Evolutionary conservation across 2,797 vertebrate genomes (phyloP), one percentile per base, ranked within the genome.

Genomic region (Hoplostethus mediterraneus): DNA sequence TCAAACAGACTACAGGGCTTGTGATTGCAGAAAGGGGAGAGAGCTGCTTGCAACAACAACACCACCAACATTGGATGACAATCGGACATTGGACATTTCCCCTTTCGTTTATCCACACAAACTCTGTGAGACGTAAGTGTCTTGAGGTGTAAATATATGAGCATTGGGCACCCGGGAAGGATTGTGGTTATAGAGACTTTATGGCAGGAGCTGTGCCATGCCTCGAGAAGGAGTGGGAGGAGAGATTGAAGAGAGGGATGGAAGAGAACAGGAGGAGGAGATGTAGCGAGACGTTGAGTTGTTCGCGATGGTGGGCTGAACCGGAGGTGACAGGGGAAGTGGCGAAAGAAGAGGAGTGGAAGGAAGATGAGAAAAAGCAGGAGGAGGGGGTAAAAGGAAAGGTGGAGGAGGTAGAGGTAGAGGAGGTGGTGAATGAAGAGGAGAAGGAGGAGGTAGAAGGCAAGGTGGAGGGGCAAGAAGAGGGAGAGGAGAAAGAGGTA

Each of bases 151-250:
- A 31, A 17, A 36, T 16, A 44, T 10, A 0, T 2, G 42, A 57
- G 45, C 40, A 31, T 21, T 21, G 21, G 21, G 21, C 21, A 21
- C 21, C 21, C 21, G 21, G 21, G 21, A 21, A 21, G 21, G 21
- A 21, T 13, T 38, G 25, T 14, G 47, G 52, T 13, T 30, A 45
- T 17, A 72, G 2, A 6, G 47, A 54, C 11, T 67, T 38, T 6
- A 84, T 89, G 87, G 86, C 73, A 30, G 40, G 78, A 3, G 67
- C 21, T 66, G 42, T 68, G 64, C 60, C 17, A 2, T 64, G 40
- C 13, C 2, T 13, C 7, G 58, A 67, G 54, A 70, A 68, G 11
- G 61, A 68, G 4, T 81, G 66, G 75, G 33, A 66, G 2, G 74
- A 86, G 21, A 21, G 21, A 52, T 80, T 56, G 63, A 79, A 58